Conservation (phyloP, 2,888 invertebrate species). For the Hydriomena furcata region DNA sequence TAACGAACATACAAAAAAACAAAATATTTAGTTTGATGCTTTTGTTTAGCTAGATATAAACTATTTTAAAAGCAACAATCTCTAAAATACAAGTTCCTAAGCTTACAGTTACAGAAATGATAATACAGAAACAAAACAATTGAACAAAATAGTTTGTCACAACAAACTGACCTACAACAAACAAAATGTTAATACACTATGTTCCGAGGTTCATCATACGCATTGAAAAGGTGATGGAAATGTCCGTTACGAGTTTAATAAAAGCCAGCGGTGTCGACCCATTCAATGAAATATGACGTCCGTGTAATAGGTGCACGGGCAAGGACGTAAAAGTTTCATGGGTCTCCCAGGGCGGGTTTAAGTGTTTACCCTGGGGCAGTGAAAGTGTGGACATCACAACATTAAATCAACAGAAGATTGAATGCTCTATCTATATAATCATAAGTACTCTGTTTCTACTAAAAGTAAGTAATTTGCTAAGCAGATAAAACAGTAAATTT, state of each 20-base stretch:
- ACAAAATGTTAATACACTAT: conserved; percentile 3
- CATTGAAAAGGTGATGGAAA: conserved; percentile 26
- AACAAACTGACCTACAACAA: conserved; percentile 5
- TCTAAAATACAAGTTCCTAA: background rate
- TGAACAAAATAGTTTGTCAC: background rate
- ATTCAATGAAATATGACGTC: conserved; percentile 30
- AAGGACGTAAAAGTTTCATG: conserved; percentile 60
- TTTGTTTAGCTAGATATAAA: too few relatives aligned
- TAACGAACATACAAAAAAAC: too few relatives aligned
- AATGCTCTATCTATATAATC: too few relatives aligned
- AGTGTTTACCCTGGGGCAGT: conserved; percentile 15
- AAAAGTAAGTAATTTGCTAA: too few relatives aligned
- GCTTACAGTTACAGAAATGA: background rate
- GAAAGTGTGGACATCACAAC: conserved; percentile 10
- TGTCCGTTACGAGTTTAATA: conserved; percentile 28
- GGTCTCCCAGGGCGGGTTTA: conserved; percentile 28
- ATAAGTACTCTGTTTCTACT: too few relatives aligned
- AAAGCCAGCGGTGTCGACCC: conserved; percentile 23
- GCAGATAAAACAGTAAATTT: too few relatives aligned
- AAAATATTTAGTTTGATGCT: too few relatives aligned
- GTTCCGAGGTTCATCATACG: conserved; percentile 12
- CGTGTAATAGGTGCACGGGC: conserved; percentile 42
- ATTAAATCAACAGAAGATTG: too few relatives aligned
- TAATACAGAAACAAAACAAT: background rate
- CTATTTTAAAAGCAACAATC: too few relatives aligned